These are phyloP conservation scores for Hyla sarda DNA, from an alignment of 2,113 vertebrate genomes.

Conservation along the genomic window DNA sequence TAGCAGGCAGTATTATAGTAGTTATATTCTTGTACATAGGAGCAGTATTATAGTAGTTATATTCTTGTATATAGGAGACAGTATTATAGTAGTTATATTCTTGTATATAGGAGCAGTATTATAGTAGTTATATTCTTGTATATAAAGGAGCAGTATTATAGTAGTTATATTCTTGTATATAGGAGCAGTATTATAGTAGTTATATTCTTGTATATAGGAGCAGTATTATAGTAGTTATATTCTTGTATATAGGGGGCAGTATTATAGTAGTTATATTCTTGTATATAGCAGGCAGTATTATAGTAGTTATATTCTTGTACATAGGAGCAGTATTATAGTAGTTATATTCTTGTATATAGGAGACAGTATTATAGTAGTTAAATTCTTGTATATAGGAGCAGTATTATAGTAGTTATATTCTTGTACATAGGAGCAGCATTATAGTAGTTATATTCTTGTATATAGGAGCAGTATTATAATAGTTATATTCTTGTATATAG, in stretches of 20 bases:
- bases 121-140: constrained; percentile 7
- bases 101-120: background rate
- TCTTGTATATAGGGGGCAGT: background rate
- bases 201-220: background rate
- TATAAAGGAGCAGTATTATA: background rate
- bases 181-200: constrained; percentile 2
- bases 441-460: background rate
- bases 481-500: too few relatives aligned
- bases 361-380: too few relatives aligned
- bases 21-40: constrained; percentile 1
- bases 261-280: background rate
- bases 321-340: background rate
- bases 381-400: background rate
- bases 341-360: too few relatives aligned
- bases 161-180: background rate
- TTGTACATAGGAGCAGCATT: background rate
- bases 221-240: constrained; percentile 11
- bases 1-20: too few relatives aligned
- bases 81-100: constrained; percentile 11
- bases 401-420: background rate
- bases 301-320: background rate
- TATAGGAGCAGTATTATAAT: background rate
- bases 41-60: background rate
- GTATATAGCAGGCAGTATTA: background rate
- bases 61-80: background rate